Evolutionary conservation across 2,113 vertebrate species (phyloP).

Genomic region (Nannobrachium achirus): DNA sequence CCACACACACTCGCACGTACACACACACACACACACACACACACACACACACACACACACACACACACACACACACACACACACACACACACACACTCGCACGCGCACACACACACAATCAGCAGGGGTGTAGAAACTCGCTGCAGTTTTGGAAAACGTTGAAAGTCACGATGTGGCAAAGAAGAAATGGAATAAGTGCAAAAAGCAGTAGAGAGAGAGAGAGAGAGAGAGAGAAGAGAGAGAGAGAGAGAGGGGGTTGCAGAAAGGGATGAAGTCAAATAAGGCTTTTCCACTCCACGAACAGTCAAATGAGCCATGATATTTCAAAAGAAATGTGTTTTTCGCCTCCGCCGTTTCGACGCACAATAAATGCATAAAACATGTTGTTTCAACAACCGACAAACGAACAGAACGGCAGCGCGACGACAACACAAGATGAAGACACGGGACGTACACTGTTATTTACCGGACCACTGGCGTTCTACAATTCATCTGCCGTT

Average conservation of each 20-base stretch:
- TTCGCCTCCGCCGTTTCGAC: constrained; percentile 33
- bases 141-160: constrained; percentile 66
- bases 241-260: too few species aligned
- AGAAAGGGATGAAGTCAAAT: constrained; percentile 63
- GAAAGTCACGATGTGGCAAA: constrained; percentile 56
- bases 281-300: constrained; percentile 70
- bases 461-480: constrained; percentile 81
- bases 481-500: constrained; percentile 76
- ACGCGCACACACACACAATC: too few species aligned
- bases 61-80: too few species aligned
- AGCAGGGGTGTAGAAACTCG: constrained; percentile 63
- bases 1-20: too few species aligned
- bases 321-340: constrained; percentile 66
- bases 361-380: constrained; percentile 80
- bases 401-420: constrained; percentile 35
- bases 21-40: too few species aligned
- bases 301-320: constrained; percentile 79
- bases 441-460: constrained; percentile 74
- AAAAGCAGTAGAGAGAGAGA: constrained; percentile 71
- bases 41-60: too few species aligned
- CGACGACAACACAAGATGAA: constrained; percentile 65
- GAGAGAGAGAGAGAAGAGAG: too few species aligned
- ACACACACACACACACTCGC: too few species aligned
- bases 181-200: constrained; percentile 70
- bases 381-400: constrained; percentile 67